phyloP scores from a whole-genome alignment of 2,113 vertebrate genomes.

The Cettia cetti region DNA sequence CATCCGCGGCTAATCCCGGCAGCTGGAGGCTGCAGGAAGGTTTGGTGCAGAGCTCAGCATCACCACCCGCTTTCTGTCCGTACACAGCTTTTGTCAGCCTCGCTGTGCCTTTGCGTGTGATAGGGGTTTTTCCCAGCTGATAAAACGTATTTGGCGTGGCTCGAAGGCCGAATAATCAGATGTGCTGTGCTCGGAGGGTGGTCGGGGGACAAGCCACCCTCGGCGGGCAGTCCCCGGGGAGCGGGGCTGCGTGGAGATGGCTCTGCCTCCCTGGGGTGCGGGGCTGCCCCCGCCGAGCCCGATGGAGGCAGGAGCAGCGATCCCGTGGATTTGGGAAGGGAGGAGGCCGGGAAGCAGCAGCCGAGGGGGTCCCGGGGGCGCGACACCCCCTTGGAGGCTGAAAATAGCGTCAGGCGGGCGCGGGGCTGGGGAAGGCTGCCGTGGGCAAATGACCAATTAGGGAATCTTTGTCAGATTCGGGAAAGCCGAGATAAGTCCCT shows the following conservation, averaged over 20 bases:
- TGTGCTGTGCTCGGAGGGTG: not conserved
- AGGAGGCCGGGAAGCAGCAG: not conserved
- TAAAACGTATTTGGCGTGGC: rapidly evolving
- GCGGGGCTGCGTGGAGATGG: rapidly evolving
- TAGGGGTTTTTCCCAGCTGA: not conserved
- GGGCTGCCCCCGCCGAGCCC: not conserved
- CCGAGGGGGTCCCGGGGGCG: not conserved
- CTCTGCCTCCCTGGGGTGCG: not conserved
- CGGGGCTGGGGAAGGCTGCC: not conserved
- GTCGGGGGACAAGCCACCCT: rapidly evolving
- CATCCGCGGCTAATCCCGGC: not conserved
- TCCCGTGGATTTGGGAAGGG: not conserved
- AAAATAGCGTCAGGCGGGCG: not conserved
- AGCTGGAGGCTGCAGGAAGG: rapidly evolving
- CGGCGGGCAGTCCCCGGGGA: rapidly evolving
- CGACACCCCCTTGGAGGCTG: not conserved
- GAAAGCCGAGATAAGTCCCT: conserved; percentile 65
- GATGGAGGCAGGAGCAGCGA: rapidly evolving
- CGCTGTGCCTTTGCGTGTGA: rapidly evolving
- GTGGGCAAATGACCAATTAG: conserved; percentile 62
- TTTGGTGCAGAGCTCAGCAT: not conserved
- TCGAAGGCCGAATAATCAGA: not conserved
- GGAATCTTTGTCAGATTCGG: conserved; percentile 61
- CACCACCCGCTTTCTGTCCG: rapidly evolving
- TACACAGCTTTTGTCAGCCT: not conserved